These are phyloP conservation scores for Myotis lucifugus DNA, from an alignment of 2,113 vertebrate species.

Conservation along the genomic window DNA sequence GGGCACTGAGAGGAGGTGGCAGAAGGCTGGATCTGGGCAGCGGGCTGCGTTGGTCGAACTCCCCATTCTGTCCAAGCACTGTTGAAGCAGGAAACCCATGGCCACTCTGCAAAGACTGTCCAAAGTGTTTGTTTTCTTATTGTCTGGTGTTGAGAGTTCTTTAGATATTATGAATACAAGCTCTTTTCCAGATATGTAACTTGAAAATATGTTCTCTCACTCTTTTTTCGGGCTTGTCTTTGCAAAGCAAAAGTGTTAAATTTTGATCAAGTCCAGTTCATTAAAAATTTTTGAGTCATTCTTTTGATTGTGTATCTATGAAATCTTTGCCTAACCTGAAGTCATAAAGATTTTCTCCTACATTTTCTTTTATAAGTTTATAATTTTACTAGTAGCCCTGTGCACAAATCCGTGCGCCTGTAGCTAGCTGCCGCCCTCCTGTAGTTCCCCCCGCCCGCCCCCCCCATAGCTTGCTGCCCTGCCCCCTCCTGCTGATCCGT, in stretches of 20 bases:
- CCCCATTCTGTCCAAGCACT: too few relatives aligned
- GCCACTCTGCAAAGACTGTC: background rate
- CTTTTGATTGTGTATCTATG: background rate
- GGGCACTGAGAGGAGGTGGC: too few relatives aligned
- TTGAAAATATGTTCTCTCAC: background rate
- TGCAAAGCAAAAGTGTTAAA: background rate
- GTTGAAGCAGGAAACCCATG: too few relatives aligned
- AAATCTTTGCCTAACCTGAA: background rate
- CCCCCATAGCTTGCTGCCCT: too few relatives aligned
- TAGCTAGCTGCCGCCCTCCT: too few relatives aligned
- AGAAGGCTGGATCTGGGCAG: too few relatives aligned
- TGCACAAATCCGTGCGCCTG: too few relatives aligned
- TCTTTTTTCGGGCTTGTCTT: background rate
- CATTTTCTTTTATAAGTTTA: background rate
- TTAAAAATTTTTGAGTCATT: background rate
- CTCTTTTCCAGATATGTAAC: background rate
- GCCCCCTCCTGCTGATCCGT: too few relatives aligned
- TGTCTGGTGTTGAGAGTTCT: background rate
- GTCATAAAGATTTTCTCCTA: background rate
- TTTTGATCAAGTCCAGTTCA: background rate
- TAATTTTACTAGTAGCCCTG: background rate
- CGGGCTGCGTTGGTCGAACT: too few relatives aligned
- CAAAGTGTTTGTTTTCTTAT: background rate
- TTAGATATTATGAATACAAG: background rate
- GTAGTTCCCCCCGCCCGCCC: too few relatives aligned